These are phyloP conservation scores for Sesamia nonagrioides DNA, from an alignment of 1,140 invertebrate species.

Conservation along the genomic window DNA sequence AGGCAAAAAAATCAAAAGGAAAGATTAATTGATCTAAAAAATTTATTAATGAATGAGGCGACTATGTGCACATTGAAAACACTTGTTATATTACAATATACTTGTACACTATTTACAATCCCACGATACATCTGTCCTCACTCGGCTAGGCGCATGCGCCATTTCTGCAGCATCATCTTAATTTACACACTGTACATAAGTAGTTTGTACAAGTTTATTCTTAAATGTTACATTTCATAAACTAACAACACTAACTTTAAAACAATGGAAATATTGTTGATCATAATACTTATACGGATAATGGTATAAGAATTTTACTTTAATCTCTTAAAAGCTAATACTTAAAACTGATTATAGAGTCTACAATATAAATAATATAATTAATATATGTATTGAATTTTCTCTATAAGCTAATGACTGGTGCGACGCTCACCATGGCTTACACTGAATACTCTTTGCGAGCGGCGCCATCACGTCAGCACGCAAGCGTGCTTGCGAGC, in stretches of 20 bases:
- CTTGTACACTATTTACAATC: slow-evolving; percentile 85
- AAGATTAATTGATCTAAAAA: slow-evolving; percentile 83
- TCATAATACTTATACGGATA: slow-evolving; percentile 85
- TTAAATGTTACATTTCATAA: slow-evolving; percentile 70
- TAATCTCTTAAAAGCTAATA: slow-evolving; percentile 81
- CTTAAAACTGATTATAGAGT: slow-evolving; percentile 69
- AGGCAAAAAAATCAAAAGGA: slow-evolving; percentile 59
- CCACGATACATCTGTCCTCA: slow-evolving; percentile 66
- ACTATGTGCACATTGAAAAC: slow-evolving; percentile 87
- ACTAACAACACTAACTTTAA: slow-evolving; percentile 75
- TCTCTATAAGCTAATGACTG: slow-evolving; percentile 79
- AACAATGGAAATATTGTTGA: slow-evolving; percentile 86
- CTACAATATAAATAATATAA: slow-evolving; percentile 80
- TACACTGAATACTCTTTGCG: background rate
- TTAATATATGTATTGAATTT: slow-evolving; percentile 76
- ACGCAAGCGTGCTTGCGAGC: background rate
- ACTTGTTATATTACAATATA: slow-evolving; percentile 82
- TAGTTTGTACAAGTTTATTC: slow-evolving; percentile 85
- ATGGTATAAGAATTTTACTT: slow-evolving; percentile 80
- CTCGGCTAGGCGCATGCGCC: slow-evolving; percentile 54
- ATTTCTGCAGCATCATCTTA: slow-evolving; percentile 70
- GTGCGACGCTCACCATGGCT: slow-evolving; percentile 77
- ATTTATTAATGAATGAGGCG: slow-evolving; percentile 87
- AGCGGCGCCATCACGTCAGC: background rate
- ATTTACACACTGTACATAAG: slow-evolving; percentile 82